These are phyloP conservation scores for Enteromius anoplus DNA, from an alignment of 2,797 vertebrate genomes.

Conservation along the genomic window DNA sequence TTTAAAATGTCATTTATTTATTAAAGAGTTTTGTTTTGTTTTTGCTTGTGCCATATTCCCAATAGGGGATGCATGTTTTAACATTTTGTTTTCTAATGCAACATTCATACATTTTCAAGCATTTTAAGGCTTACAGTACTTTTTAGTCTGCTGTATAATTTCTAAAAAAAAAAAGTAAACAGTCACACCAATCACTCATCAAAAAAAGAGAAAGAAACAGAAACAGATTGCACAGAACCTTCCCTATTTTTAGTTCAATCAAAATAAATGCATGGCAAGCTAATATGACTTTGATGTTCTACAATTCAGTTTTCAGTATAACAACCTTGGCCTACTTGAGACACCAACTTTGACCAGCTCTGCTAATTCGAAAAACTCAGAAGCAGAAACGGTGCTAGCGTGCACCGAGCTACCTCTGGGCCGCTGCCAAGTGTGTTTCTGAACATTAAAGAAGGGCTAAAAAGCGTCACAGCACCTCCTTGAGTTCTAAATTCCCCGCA, in stretches of 20 bases:
- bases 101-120: not conserved
- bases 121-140: not conserved
- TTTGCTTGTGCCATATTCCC: not conserved
- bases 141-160: not conserved
- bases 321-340: conserved; percentile 61
- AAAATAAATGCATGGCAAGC: conserved; percentile 5
- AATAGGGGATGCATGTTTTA: not conserved
- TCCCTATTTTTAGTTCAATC: not conserved
- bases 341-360: conserved; percentile 56
- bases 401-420: conserved; percentile 47
- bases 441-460: conserved; percentile 16
- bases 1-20: not conserved
- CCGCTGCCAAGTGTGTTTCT: conserved; percentile 47
- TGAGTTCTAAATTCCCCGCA: conserved; percentile 7
- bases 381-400: conserved; percentile 27
- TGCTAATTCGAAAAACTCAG: conserved; percentile 58
- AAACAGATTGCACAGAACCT: not conserved
- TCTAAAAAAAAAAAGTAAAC: not conserved
- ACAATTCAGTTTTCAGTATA: conserved; percentile 1
- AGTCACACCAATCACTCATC: not conserved
- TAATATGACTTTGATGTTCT: conserved; percentile 10
- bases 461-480: conserved; percentile 13
- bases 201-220: not conserved
- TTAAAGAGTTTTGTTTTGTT: not conserved
- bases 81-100: not conserved